These are phyloP conservation scores for Carettochelys insculpta DNA, from an alignment of 2,113 vertebrate genomes.

Conservation along the genomic window DNA sequence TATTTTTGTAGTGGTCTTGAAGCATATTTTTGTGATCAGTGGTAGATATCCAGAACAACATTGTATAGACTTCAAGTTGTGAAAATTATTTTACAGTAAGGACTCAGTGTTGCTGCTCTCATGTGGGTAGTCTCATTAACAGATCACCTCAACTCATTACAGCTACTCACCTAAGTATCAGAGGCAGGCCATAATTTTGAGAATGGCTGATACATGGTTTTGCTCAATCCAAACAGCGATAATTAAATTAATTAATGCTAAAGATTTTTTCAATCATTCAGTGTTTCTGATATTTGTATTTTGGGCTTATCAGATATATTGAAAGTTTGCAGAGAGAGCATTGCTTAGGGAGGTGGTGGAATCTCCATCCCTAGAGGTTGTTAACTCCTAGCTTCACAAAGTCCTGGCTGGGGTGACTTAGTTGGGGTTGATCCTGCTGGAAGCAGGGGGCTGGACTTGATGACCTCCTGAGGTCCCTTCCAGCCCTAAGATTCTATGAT, in stretches of 20 bases:
- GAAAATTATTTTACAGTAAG: neutral
- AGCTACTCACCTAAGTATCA: neutral
- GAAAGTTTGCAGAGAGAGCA: conserved; percentile 21
- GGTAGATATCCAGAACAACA: neutral
- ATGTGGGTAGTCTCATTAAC: neutral
- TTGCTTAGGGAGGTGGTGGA: no score
- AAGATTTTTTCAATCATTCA: conserved; percentile 20
- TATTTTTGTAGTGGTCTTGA: neutral
- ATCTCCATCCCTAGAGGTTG: no score
- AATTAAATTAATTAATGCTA: neutral
- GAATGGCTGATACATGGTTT: neutral
- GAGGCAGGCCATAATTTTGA: neutral
- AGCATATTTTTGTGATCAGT: neutral
- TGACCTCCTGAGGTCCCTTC: no score
- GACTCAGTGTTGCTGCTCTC: neutral
- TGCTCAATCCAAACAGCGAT: neutral
- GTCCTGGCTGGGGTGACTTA: no score
- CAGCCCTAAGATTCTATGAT: no score
- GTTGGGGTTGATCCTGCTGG: no score
- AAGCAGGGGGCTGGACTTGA: no score
- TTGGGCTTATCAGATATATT: neutral
- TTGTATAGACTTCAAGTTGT: neutral
- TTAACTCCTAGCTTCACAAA: no score
- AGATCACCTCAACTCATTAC: neutral
- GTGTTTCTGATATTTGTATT: neutral